Conservation (phyloP, 2,888 invertebrate species). For the Salticus scenicus region DNA sequence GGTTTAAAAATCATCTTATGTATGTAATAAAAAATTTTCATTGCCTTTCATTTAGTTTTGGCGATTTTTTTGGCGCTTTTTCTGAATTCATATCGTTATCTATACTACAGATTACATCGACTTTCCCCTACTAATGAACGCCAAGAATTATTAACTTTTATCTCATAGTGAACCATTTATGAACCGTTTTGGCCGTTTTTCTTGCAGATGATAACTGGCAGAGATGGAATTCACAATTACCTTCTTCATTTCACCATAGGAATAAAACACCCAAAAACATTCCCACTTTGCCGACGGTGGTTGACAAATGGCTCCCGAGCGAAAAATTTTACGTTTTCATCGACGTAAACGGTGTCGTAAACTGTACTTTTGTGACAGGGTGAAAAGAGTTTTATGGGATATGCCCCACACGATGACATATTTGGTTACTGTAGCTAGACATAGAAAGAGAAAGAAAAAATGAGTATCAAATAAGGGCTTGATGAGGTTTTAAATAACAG, state of each 20-base stretch:
- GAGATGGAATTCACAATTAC: background rate
- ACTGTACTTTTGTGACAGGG: constrained; percentile 45
- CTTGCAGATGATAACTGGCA: background rate
- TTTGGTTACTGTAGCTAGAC: background rate
- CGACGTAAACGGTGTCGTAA: constrained; percentile 56
- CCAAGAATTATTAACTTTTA: constrained; percentile 29
- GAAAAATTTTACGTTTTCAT: constrained; percentile 53
- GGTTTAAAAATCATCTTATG: no score
- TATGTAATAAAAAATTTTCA: no score
- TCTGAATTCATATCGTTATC: background rate
- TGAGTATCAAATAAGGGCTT: no score
- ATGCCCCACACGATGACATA: constrained; percentile 1
- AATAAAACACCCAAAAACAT: background rate
- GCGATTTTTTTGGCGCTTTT: background rate
- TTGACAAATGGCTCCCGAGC: constrained; percentile 40
- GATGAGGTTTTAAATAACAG: no score
- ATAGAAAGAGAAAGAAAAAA: no score
- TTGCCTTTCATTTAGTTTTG: background rate
- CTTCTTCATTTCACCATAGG: no score
- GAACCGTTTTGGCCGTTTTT: background rate
- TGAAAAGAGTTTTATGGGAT: constrained; percentile 49
- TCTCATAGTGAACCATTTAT: constrained; percentile 42
- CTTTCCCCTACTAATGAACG: constrained; percentile 42
- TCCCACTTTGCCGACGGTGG: background rate
- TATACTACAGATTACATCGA: background rate